phyloP scores from a whole-genome alignment of 2,888 invertebrate species.

The Folsomia candida region DNA sequence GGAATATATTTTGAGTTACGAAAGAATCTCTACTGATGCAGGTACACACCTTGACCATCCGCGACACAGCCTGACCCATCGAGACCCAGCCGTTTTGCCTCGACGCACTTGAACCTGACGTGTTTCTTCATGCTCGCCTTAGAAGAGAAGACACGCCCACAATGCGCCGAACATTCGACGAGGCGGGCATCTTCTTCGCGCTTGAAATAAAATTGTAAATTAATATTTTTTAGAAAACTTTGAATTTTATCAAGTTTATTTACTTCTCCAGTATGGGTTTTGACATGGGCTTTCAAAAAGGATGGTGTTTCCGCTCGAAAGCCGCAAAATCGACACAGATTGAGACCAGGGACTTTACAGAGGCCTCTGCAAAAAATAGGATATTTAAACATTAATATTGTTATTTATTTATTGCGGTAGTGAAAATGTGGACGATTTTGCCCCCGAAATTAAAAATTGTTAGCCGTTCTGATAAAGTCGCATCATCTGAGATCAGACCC shows the following conservation, averaged over 20 bases:
- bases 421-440: no score
- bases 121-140: not conserved
- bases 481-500: no score
- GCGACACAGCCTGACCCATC: no score
- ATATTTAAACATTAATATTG: no score
- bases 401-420: no score
- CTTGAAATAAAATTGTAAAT: not conserved
- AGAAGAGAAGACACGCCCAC: not conserved
- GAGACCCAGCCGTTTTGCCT: not conserved
- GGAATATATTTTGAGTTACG: no score
- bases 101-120: not conserved
- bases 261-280: not conserved
- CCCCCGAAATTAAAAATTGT: no score
- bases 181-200: not conserved
- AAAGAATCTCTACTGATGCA: no score
- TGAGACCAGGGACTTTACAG: not conserved
- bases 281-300: not conserved
- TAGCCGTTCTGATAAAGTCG: no score
- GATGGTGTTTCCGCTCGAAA: not conserved
- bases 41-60: not conserved
- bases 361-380: no score
- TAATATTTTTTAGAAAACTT: no score
- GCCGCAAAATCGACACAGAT: not conserved
- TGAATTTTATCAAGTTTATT: no score
- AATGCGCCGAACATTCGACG: not conserved